Evolutionary conservation across 2,113 vertebrate genomes (phyloP).

Genomic region (Emberiza fucata): DNA sequence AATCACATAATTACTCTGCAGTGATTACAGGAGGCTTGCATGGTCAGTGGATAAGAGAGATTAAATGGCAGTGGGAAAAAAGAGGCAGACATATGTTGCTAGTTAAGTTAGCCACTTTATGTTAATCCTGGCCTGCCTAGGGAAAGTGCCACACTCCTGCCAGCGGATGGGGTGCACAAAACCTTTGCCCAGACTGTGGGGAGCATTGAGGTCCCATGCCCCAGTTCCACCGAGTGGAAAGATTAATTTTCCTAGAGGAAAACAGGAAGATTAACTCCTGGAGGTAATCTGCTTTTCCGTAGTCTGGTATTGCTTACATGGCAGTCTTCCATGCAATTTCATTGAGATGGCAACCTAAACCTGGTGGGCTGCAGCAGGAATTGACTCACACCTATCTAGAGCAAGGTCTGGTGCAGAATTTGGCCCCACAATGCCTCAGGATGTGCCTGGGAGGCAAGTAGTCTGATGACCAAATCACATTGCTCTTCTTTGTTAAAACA

Average conservation of each 20-base stretch:
- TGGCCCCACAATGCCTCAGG: neutral
- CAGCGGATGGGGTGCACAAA: neutral
- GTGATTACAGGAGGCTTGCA: slow-evolving; percentile 44
- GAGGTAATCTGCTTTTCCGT: neutral
- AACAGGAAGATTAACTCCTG: neutral
- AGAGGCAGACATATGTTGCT: slow-evolving; percentile 48
- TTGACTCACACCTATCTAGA: neutral
- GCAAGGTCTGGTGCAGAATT: neutral
- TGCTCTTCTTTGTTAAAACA: neutral
- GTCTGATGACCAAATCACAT: neutral
- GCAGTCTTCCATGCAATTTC: fast-evolving
- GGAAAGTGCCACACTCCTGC: neutral
- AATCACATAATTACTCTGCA: slow-evolving; percentile 65
- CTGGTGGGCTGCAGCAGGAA: neutral
- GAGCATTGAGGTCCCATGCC: neutral
- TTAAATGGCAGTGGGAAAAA: slow-evolving; percentile 42
- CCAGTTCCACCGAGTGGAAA: neutral
- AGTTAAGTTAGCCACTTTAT: slow-evolving; percentile 38
- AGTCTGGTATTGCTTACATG: neutral
- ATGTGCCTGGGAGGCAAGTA: neutral
- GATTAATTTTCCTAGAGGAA: neutral
- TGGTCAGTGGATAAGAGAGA: slow-evolving; percentile 59
- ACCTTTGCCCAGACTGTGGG: neutral
- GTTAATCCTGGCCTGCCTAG: neutral
- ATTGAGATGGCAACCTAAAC: neutral